Evolutionary conservation across 2,888 invertebrate species (phyloP), one percentile per base, ranked within the genome.

Genomic region (Chrysomela aeneicollis): DNA sequence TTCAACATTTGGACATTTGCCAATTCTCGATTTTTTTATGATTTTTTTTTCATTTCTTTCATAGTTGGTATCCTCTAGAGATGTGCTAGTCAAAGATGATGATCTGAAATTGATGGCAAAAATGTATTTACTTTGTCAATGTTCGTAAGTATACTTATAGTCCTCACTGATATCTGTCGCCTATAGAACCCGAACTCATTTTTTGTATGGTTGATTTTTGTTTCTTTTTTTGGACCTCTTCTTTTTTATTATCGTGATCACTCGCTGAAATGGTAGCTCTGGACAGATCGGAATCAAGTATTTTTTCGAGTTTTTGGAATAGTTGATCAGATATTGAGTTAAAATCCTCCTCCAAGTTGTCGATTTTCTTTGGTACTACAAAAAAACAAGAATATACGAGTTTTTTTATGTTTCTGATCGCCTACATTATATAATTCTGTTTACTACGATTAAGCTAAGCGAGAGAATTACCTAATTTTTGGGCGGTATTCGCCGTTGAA

Each of bases 281-380:
- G 1, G 63, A 63, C 46, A 63, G 67, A 46, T 69, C 63, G 2
- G 68, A 69, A 46, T 73, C 73, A 15, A 75, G 49, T 22, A 75
- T 73, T 47, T 61, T 72, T 32, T 74, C 70, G 35, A 75, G 57
- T 35, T 69, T 70, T 30, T 63, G 59, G 53, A 74, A 73, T 8
- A 75, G 51, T 51, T 74, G 60, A 9, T 66, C 64, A 0, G 70
- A 70, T 59, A 72, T 65, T 9, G 49, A 53, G 47, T 70, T 58
- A 18, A 67, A 64, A 10, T 71, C 67, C 1, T 64, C 55, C 57
- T 68, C 66, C 17, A 69, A 18, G 8, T 51, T 37, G 46, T 52
- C 63, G 46, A 12, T 15, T 63, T n/a, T 30, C 50, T 30, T 52
- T 12, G 66, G 53, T 54, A 21, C 26, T 19, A 26, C 35, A 32